Evolutionary conservation across 30 jellyfish, hydroid and myxozoan genomes (phyloP).

Genomic region (Morbakka virulenta): DNA sequence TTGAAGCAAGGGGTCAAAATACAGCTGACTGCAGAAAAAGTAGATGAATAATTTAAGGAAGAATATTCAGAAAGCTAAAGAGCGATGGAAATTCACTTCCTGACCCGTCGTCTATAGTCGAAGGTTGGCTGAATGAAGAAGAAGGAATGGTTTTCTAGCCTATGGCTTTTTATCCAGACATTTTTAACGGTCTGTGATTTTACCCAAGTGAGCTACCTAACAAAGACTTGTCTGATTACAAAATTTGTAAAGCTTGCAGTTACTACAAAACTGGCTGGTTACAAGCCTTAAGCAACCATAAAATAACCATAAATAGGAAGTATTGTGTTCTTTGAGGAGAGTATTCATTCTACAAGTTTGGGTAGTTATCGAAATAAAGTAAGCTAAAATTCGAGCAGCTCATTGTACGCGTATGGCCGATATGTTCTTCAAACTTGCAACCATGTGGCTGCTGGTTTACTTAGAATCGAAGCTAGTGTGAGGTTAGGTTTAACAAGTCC

Average conservation of each 20-base stretch:
- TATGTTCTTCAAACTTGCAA: slow-evolving; percentile 27
- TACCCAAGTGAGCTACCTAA: slow-evolving; percentile 29
- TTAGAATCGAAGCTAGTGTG: slow-evolving; percentile 33
- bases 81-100: slow-evolving; percentile 14
- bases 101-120: slow-evolving; percentile 17
- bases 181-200: slow-evolving; percentile 8
- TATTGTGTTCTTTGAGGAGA: too few relatives aligned
- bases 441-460: slow-evolving; percentile 51
- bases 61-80: slow-evolving; percentile 5
- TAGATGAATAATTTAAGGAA: slow-evolving; percentile 7
- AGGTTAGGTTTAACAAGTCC: slow-evolving; percentile 43
- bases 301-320: neutral
- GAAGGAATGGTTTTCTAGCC: slow-evolving; percentile 47
- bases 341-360: slow-evolving; percentile 32
- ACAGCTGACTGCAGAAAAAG: slow-evolving; percentile 32
- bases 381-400: too few relatives aligned
- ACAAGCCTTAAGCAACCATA: neutral
- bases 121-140: slow-evolving; percentile 44
- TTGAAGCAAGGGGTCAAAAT: slow-evolving; percentile 15
- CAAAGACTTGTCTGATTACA: slow-evolving; percentile 47
- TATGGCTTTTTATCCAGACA: slow-evolving; percentile 41
- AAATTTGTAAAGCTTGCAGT: slow-evolving; percentile 51
- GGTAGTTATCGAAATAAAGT: slow-evolving; percentile 46
- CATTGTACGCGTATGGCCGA: slow-evolving; percentile 77
- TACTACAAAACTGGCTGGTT: too few relatives aligned